Base-by-base conservation (phyloP, 2,888 invertebrate species). In the Acrocyrtus sp. region DNA sequence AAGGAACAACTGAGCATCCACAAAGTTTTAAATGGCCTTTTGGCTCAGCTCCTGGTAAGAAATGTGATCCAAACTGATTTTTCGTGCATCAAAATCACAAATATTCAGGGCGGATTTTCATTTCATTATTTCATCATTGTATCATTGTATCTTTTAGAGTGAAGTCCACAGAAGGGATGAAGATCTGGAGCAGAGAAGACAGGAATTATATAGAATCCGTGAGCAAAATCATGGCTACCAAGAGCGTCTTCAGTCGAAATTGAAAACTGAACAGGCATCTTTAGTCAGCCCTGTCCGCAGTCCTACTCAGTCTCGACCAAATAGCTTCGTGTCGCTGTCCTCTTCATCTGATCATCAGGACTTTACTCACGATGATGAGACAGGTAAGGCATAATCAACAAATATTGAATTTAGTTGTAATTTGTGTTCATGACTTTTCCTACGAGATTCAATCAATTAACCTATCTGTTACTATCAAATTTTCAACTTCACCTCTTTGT, bases 151-250 rank as follows among this genome's bases (percentile, higher is more conserved):
- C n/a, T 24, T 50, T 17, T 82, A 93, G 92, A 90, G 89, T 84
- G 88, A 91, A 82, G 88, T 92, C 73, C 90, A 90, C 84, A 89
- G 90, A 82, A 87, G 90, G 81, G 92, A 92, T 83, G 91, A 91
- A 82, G 93, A 93, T 83, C 86, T 91, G 68, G 91, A 91, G 82
- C 87, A 89, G 81, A 85, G 92, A 82, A 87, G 92, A 43, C 89
- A 89, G 80, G 92, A 93, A 83, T 85, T 92, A 82, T 89, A 90
- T 82, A 88, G 88, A 82, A 88, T 90, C 76, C 87, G 91, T 81
- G 92, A 93, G 84, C 89, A 90, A 82, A 85, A 91, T 74, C 90
- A 91, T 83, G 88, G 88, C 8, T 81, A 83, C 69, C 83, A 84
- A 72, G 84, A 84, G 75, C 79, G 80, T 53, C 81, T 82, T 10